Conservation (phyloP, 2,888 invertebrate species). For the Drosophila eohydei region DNA sequence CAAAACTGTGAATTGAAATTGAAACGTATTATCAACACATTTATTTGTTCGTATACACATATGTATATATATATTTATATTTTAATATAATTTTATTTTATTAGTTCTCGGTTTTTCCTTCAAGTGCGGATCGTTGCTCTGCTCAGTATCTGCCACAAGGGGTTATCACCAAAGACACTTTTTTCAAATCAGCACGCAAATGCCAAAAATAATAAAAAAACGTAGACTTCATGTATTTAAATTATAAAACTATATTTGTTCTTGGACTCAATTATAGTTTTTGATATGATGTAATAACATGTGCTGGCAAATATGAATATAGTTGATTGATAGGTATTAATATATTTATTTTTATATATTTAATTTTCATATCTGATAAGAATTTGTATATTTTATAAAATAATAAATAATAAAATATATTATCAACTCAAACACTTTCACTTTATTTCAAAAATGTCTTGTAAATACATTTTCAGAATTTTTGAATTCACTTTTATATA, state of each 20-base stretch:
- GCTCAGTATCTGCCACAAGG: slow-evolving; percentile 51
- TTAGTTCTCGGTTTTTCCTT: slow-evolving; percentile 30
- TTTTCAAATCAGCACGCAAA: slow-evolving; percentile 51
- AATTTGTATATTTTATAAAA: not conserved
- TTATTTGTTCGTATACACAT: slow-evolving; percentile 13
- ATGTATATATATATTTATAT: slow-evolving; percentile 16
- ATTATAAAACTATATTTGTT: slow-evolving; percentile 33
- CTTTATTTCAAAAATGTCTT: not conserved
- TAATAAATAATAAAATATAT: not conserved
- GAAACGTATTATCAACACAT: slow-evolving; percentile 65
- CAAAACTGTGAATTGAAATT: slow-evolving; percentile 76
- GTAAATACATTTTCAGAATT: not conserved
- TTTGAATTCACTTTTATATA: not conserved
- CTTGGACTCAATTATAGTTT: slow-evolving; percentile 40
- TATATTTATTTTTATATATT: not conserved
- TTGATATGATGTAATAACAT: slow-evolving; percentile 55
- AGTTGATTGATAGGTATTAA: not conserved
- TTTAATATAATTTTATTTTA: slow-evolving; percentile 13
- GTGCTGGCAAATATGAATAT: slow-evolving; percentile 7
- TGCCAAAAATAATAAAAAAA: slow-evolving; percentile 57
- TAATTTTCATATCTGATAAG: not conserved
- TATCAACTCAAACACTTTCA: not conserved
- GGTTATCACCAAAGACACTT: slow-evolving; percentile 63
- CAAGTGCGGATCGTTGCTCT: slow-evolving; percentile 24
- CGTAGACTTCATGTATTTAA: not conserved